phyloP scores from a whole-genome alignment of 2,797 vertebrate species.

The Gephyroberyx darwinii region DNA sequence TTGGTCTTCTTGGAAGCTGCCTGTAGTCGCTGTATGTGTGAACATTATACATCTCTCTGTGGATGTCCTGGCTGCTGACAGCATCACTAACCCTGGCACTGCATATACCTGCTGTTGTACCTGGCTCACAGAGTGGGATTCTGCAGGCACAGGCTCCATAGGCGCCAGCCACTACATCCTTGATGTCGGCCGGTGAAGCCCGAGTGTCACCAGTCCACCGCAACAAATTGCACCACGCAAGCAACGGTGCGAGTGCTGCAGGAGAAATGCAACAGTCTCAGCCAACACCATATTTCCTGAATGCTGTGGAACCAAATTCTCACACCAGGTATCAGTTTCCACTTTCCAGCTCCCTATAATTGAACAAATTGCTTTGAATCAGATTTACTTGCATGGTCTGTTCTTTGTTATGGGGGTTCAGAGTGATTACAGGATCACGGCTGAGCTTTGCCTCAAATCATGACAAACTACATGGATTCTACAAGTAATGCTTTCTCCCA shows the following conservation, averaged over 20 bases:
- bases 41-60: constrained; percentile 43
- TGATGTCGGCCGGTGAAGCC: neutral
- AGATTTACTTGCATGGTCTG: constrained; percentile 74
- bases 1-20: constrained; percentile 54
- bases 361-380: constrained; percentile 80
- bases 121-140: neutral
- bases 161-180: constrained; percentile 11
- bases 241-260: constrained; percentile 2
- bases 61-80: constrained; percentile 6
- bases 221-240: constrained; percentile 26
- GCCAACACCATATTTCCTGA: constrained; percentile 56
- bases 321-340: constrained; percentile 73
- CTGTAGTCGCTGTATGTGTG: constrained; percentile 45
- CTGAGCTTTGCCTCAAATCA: constrained; percentile 65
- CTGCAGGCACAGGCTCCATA: neutral
- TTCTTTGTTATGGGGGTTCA: constrained; percentile 72
- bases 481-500: constrained; percentile 50
- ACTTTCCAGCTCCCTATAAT: constrained; percentile 78
- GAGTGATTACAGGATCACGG: constrained; percentile 74
- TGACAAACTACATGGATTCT: constrained; percentile 74
- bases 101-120: neutral
- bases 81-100: neutral
- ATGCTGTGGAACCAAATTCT: constrained; percentile 70
- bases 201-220: constrained; percentile 7
- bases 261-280: constrained; percentile 29